phyloP scores from a whole-genome alignment of 2,888 invertebrate species.

The Cataglyphis altisquamis region DNA sequence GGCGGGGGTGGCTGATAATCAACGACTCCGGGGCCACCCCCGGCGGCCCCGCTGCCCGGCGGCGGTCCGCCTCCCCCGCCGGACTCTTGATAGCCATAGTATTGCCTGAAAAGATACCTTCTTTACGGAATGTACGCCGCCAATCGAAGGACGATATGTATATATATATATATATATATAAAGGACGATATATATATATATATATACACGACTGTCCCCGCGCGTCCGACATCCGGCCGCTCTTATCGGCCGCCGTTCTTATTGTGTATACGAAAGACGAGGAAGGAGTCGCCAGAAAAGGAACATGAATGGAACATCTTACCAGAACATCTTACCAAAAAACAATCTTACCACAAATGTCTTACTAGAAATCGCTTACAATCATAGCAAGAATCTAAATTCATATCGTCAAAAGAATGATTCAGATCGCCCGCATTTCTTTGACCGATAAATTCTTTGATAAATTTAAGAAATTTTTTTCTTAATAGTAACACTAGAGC shows the following conservation, averaged over 20 bases:
- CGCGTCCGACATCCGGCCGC: not conserved
- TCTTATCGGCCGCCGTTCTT: conserved; percentile 17
- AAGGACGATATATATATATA: no score
- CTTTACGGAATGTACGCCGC: conserved; percentile 40
- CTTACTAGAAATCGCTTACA: no score
- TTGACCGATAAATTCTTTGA: not conserved
- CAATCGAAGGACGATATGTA: not conserved
- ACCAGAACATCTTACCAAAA: no score
- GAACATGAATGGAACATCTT: not conserved
- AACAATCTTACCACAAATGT: not conserved
- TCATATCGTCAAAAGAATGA: not conserved
- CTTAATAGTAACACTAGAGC: not conserved
- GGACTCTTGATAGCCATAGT: conserved; percentile 84
- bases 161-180: not conserved
- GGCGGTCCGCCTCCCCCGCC: conserved; percentile 84
- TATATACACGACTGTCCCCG: not conserved
- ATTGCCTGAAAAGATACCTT: conserved; percentile 80
- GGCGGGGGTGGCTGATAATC: conserved; percentile 87
- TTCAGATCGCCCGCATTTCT: not conserved
- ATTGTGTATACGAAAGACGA: not conserved
- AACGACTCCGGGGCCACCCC: conserved; percentile 85
- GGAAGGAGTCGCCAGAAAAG: not conserved
- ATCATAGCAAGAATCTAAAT: not conserved
- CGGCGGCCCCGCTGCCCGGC: conserved; percentile 85
- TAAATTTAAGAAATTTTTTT: not conserved